Base-by-base conservation (phyloP, 2,113 vertebrate species). In the Nestor notabilis region DNA sequence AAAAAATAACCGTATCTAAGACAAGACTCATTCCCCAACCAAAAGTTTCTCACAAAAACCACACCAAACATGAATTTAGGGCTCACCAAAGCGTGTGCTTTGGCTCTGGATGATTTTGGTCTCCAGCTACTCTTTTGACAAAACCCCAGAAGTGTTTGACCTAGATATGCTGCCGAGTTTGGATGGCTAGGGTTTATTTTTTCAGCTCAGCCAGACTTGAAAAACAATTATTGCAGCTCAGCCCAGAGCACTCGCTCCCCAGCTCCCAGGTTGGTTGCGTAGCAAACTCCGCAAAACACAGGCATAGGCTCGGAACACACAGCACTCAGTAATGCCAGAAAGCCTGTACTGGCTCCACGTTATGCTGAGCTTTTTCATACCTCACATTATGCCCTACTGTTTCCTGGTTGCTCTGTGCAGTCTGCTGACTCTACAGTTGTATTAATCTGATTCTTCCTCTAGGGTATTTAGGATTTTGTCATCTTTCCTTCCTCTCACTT, bases 301-400 rank as follows among this genome's bases (percentile, higher is more conserved):
- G 27, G 33, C 31, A 0, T 0, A 2, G 64, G 55, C 33, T 56
- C 10, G 35, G 31, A 72, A 39, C 23, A 25, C 0, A 0, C 35
- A 91, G 89, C 53, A 21, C 47, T 33, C 52, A 8, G 47, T 9
- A 64, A 23, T 0, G 5, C 2, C 23, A 41, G 31, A 69, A 76
- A 82, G 28, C 11, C 58, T 16, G 17, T 4, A 18, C 24, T 7
- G 41, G 28, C 33, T 28, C 4, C 0, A 7, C 4, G 4, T 24
- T 55, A 27, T 1, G 4, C 28, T 35, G 17, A 47, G 29, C 12
- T 66, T 53, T 56, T 53, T 43, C 55, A 87, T 44, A 3, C 8
- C 49, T 53, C 1, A 37, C 8, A 3, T 46, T 27, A 35, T 7
- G 29, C 44, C 37, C 17, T 44, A 5, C 11, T 15, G 17, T 69